Base-by-base conservation (phyloP, 1,140 invertebrate species). In the Temnothorax curvispinosus region DNA sequence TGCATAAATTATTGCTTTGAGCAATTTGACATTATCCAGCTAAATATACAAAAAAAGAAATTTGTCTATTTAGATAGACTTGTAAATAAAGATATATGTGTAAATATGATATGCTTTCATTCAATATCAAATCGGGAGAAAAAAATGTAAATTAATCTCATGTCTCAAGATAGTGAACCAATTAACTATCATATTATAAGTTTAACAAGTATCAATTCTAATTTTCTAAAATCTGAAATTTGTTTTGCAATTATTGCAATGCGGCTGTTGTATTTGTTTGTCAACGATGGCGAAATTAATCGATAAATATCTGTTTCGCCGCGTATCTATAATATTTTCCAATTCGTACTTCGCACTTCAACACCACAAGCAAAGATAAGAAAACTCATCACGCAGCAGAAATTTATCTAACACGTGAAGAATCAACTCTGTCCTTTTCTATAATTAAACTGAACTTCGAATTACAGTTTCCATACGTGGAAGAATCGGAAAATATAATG, bases 311-410 rank as follows among this genome's bases (percentile, higher is more conserved):
- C 47, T 52, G 6, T 58, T 80, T 69, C 41, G 1, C 41, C 18
- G 67, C 27, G n/a, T 81, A 74, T 60, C 65, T 69, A 18, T 71
- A 15, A 44, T 56, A 58, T 72, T 71, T 82, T 82, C 56, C 18
- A 9, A 58, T 50, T n/a, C 3, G 15, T 72, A 41, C 47, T 80
- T 77, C 38, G 60, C 60, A 67, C 44, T 65, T 67, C 27, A 54
- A 56, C 52, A 9, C 18, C 18, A n/a, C 38, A 0, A 50, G 32
- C 6, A 35, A 65, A 67, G 67, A 82, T 82, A 82, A 72, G 80
- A 47, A 58, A 82, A 72, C 4, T 54, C n/a, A 54, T 41, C 27
- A 27, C 80, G 18, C 41, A 32, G 67, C 41, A 21, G 2, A 60
- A 82, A 82, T 8, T 58, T 82, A 81, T 82, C 80, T 3, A 60